Conservation (phyloP, 2,888 invertebrate genomes). For the Thumatha senex region DNA sequence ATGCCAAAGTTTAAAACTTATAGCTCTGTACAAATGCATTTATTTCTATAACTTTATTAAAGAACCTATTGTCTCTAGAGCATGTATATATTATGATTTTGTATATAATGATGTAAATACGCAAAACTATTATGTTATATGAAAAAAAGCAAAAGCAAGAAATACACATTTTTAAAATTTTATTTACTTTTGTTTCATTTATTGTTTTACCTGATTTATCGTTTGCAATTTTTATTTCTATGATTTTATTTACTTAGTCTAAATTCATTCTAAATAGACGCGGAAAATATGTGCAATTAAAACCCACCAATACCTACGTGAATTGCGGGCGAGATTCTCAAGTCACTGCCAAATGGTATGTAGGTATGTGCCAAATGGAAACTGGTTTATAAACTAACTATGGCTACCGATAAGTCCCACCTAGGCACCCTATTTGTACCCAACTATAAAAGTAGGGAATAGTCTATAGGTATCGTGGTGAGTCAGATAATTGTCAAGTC, state of each 20-base stretch:
- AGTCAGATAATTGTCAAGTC: no score
- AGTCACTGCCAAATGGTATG: constrained; percentile 6
- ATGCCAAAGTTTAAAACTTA: constrained; percentile 81
- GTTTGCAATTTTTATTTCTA: constrained; percentile 17
- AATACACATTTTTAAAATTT: constrained; percentile 79
- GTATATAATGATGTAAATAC: constrained; percentile 74
- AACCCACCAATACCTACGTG: constrained; percentile 10
- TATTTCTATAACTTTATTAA: constrained; percentile 64
- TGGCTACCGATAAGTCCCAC: no score
- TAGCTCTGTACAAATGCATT: constrained; percentile 76
- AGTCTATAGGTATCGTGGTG: no score
- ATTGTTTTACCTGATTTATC: constrained; percentile 47
- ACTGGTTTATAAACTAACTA: no score
- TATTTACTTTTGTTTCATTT: constrained; percentile 79
- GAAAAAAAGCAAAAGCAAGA: constrained; percentile 55
- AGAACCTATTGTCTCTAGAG: constrained; percentile 54
- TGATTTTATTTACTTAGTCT: constrained; percentile 6
- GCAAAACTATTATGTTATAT: constrained; percentile 51
- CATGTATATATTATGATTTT: constrained; percentile 74
- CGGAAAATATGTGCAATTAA: not conserved
- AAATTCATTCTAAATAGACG: not conserved
- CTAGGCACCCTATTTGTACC: no score
- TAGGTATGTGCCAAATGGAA: constrained; percentile 7
- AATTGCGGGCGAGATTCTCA: constrained; percentile 18
- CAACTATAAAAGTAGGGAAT: no score